Conservation (phyloP, 2,113 vertebrate genomes). For the Anser brachyrhynchus region DNA sequence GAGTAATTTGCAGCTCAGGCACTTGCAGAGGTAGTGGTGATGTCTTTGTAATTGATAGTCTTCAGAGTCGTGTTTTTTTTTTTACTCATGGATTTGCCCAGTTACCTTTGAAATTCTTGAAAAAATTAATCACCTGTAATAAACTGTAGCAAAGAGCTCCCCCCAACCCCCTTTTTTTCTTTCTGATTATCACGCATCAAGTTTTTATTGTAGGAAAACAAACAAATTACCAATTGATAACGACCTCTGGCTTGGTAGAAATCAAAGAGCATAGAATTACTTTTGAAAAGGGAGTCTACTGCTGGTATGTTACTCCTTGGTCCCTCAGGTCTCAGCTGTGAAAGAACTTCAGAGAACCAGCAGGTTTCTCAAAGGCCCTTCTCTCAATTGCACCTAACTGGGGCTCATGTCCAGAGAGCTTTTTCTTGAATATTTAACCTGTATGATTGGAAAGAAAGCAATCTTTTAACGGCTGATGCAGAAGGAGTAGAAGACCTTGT, state of each 20-base stretch:
- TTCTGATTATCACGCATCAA: not conserved
- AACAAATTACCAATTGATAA: not conserved
- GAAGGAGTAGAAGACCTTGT: not conserved
- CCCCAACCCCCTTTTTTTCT: not conserved
- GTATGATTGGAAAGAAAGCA: not conserved
- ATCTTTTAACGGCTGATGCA: not conserved
- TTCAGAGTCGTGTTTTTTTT: not conserved
- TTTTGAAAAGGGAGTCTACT: not conserved
- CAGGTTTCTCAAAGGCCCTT: not conserved
- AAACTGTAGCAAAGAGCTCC: not conserved
- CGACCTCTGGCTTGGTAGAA: no score
- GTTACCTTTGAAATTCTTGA: not conserved
- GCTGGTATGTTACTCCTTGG: not conserved
- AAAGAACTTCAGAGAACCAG: not conserved
- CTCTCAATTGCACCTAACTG: not conserved
- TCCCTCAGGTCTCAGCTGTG: not conserved
- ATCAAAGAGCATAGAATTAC: not conserved
- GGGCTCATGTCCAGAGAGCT: not conserved
- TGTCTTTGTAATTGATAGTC: not conserved
- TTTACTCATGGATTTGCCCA: not conserved
- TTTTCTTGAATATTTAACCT: not conserved
- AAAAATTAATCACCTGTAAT: not conserved
- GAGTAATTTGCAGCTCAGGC: not conserved
- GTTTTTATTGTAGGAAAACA: not conserved
- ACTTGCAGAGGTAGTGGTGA: not conserved